Conservation (phyloP, 2,113 vertebrate genomes). For the Procapra przewalskii region DNA sequence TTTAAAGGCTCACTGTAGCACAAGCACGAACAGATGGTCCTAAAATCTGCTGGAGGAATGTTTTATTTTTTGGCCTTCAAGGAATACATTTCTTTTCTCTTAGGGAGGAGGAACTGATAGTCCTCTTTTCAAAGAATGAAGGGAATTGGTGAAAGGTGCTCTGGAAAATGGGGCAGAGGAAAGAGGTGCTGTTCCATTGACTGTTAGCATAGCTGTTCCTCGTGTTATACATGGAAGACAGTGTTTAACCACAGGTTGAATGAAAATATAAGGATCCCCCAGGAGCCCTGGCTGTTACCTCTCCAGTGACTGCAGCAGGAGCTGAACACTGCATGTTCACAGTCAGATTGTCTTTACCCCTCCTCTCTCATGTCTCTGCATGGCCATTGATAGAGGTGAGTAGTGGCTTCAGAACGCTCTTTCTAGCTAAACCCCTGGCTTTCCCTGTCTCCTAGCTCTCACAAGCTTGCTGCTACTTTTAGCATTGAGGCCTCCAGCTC, state of each 20-base stretch:
- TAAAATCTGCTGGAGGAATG: conserved; percentile 32
- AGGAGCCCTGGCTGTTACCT: background rate
- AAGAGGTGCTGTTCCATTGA: background rate
- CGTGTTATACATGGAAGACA: background rate
- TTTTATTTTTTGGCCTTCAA: conserved; percentile 43
- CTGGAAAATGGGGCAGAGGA: background rate
- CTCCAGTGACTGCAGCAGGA: background rate
- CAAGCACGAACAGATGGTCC: conserved; percentile 7
- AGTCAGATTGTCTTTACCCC: background rate
- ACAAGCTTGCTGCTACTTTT: background rate
- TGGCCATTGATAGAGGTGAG: background rate
- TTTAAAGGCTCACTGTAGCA: conserved; percentile 23
- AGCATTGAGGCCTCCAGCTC: background rate
- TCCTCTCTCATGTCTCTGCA: background rate
- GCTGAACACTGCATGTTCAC: background rate
- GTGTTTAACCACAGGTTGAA: background rate
- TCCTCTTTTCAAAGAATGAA: background rate
- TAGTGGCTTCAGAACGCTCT: background rate
- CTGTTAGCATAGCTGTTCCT: background rate
- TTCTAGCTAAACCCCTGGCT: background rate
- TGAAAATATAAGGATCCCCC: background rate
- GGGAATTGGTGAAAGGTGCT: background rate
- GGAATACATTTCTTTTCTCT: conserved; percentile 16
- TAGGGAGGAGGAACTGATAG: background rate
- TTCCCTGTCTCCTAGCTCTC: background rate